Conservation (phyloP, 2,113 vertebrate genomes). For the Brachionichthys hirsutus region DNA sequence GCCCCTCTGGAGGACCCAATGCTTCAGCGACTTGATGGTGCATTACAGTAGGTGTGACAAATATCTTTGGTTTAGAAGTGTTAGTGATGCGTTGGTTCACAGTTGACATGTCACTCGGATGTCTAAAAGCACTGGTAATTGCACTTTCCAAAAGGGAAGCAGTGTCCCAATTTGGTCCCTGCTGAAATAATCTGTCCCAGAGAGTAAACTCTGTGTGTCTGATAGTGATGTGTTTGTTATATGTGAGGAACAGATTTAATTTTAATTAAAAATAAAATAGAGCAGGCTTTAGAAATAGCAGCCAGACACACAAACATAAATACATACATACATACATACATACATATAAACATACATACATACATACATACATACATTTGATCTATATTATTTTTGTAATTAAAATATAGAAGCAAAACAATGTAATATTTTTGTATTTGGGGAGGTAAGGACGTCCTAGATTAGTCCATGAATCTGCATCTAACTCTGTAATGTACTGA, state of each 20-base stretch:
- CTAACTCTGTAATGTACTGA: no score
- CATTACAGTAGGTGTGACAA: conserved; percentile 75
- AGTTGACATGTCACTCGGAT: conserved; percentile 58
- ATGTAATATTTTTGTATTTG: no score
- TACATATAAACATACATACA: no score
- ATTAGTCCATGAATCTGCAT: no score
- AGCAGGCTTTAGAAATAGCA: conserved; percentile 9
- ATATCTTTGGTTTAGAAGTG: conserved; percentile 67
- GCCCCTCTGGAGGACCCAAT: conserved; percentile 59
- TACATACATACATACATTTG: no score
- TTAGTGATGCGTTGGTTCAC: conserved; percentile 61
- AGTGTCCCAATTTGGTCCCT: conserved; percentile 45
- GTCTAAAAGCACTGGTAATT: conserved; percentile 65
- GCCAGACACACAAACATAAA: not conserved
- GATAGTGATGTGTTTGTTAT: conserved; percentile 31
- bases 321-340: no score
- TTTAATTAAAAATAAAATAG: conserved; percentile 15
- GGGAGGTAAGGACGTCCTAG: no score
- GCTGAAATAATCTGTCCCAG: conserved; percentile 29
- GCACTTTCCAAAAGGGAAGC: conserved; percentile 57
- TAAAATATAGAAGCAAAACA: no score
- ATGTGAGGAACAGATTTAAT: conserved; percentile 27
- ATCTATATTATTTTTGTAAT: no score
- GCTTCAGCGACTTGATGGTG: conserved; percentile 61
- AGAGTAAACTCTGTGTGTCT: conserved; percentile 37